These are phyloP conservation scores for Zelostemma sp. DNA, from an alignment of 1,140 invertebrate species.

Conservation along the genomic window DNA sequence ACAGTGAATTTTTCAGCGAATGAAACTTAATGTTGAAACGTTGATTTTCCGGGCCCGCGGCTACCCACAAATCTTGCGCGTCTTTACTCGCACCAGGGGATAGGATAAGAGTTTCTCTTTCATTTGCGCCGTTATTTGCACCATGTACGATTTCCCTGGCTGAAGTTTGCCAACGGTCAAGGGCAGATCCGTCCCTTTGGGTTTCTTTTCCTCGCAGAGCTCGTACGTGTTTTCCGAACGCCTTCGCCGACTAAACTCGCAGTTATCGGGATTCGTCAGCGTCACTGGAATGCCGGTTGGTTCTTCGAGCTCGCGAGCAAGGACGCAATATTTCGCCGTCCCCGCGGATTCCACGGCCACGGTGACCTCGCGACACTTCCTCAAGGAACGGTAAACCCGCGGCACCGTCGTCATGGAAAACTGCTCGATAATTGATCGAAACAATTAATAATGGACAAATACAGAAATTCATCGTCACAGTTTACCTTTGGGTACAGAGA, in stretches of 20 bases:
- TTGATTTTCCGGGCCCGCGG: neutral
- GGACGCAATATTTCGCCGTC: conserved; percentile 58
- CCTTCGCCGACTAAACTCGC: conserved; percentile 55
- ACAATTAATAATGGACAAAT: too few relatives aligned
- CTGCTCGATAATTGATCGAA: conserved; percentile 20
- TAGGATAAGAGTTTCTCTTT: conserved; percentile 59
- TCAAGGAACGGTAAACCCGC: conserved; percentile 57
- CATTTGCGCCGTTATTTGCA: conserved; percentile 58
- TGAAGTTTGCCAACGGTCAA: conserved; percentile 57
- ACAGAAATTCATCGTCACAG: neutral
- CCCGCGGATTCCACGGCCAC: conserved; percentile 59
- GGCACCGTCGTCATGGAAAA: conserved; percentile 55
- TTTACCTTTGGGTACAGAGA: conserved; percentile 59
- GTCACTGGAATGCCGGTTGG: conserved; percentile 39
- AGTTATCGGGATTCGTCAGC: conserved; percentile 55
- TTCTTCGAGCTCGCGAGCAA: conserved; percentile 55
- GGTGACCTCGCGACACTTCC: conserved; percentile 59
- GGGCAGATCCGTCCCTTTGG: conserved; percentile 51
- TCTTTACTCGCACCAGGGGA: conserved; percentile 50
- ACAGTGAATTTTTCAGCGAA: neutral
- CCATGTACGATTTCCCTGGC: conserved; percentile 56
- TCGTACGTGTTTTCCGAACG: conserved; percentile 57
- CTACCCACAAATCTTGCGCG: conserved; percentile 19
- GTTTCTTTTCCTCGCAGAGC: conserved; percentile 56
- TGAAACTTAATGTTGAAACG: neutral